Conservation (phyloP, 1,140 invertebrate genomes). For the Augochlora pura region DNA sequence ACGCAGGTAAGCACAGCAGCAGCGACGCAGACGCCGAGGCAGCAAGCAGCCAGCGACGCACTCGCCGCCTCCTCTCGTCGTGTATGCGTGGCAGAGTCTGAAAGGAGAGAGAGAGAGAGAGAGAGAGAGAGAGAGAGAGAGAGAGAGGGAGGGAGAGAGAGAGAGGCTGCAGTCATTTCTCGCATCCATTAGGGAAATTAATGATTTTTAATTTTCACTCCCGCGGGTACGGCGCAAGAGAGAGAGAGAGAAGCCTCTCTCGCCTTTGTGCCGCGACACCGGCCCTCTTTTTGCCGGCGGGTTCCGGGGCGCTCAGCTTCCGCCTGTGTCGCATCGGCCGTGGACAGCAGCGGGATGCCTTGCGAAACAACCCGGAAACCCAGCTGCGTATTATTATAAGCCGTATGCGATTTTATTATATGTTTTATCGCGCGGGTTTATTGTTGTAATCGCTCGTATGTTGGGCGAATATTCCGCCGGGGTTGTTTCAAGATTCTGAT, state of each 20-base stretch:
- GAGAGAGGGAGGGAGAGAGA: no score
- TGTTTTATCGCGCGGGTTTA: no score
- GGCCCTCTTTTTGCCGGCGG: conserved; percentile 13
- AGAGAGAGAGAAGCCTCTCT: no score
- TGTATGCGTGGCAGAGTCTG: conserved; percentile 41
- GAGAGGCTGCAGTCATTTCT: conserved; percentile 57
- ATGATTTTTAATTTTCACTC: conserved; percentile 66
- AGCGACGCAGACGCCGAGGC: conserved; percentile 7
- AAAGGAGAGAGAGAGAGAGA: no score
- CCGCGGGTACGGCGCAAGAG: conserved; percentile 11
- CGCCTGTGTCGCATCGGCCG: no score
- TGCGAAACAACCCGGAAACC: neutral
- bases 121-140: no score
- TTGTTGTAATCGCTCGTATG: no score
- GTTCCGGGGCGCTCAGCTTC: neutral
- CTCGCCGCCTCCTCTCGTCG: conserved; percentile 36
- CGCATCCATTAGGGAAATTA: conserved; percentile 70
- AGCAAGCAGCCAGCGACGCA: conserved; percentile 30
- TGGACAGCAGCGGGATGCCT: neutral
- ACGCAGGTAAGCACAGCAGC: conserved; percentile 45
- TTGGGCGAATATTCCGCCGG: no score
- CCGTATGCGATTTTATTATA: no score
- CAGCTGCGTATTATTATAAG: no score
- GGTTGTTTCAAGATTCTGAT: no score
- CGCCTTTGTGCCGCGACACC: conserved; percentile 13